phyloP scores from a whole-genome alignment of 2,113 vertebrate species.

The Theristicus caerulescens region DNA sequence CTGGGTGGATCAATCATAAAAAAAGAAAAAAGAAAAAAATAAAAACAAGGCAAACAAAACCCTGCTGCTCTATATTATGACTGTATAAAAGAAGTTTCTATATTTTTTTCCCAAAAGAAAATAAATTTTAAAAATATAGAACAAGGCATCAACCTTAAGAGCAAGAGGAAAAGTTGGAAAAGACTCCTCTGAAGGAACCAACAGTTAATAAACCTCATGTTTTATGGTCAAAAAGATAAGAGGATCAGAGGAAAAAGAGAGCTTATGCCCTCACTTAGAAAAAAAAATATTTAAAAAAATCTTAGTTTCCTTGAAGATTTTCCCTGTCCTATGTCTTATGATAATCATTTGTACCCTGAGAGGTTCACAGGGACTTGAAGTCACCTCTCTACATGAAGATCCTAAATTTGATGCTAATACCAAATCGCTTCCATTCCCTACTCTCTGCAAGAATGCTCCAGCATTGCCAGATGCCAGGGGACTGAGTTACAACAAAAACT shows the following conservation, averaged over 20 bases:
- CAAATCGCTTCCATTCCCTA: not conserved
- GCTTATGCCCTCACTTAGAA: not conserved
- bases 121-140: not conserved
- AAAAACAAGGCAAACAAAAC: fast-evolving
- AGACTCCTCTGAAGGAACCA: not conserved
- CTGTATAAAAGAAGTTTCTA: not conserved
- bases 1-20: not conserved
- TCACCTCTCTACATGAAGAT: not conserved
- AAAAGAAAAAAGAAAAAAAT: too few relatives aligned
- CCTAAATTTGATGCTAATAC: not conserved
- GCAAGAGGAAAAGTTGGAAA: not conserved
- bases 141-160: not conserved
- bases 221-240: not conserved
- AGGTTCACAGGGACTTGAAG: not conserved
- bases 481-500: not conserved
- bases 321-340: not conserved
- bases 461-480: not conserved
- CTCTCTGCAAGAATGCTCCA: not conserved
- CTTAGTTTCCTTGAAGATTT: not conserved
- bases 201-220: not conserved
- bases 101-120: not conserved
- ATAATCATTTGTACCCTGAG: not conserved
- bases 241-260: not conserved
- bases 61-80: not conserved
- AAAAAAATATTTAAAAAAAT: not conserved